Evolutionary conservation across 2,113 vertebrate species (phyloP), one percentile per base, ranked within the genome.

Genomic region (Epinephelus fuscoguttatus): DNA sequence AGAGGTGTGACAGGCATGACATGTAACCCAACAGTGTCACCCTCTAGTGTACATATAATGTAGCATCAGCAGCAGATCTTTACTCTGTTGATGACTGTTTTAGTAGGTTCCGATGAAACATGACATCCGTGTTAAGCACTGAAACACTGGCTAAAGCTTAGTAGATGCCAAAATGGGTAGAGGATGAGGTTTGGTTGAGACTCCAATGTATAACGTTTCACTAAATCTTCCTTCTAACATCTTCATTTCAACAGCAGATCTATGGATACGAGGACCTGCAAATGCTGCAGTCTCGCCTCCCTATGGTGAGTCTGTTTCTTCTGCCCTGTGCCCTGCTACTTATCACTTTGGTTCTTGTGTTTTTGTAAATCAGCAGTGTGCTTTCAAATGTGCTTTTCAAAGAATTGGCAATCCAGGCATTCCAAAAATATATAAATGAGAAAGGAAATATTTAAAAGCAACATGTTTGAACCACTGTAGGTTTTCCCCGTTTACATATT

Each of bases 201-300:
- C 19, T 61, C 2, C 0, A 21, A 17, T 8, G 5, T 37, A 1
- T 37, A 37, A 37, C 6, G 6, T 37, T 17, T 78, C 23, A 70
- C 19, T 11, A 2, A 1, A 30, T 56, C 1, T 63, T 55, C 1
- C 4, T 4, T 25, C 27, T 2, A 11, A 61, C 70, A 2, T 89
- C n/a, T 89, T 82, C 69, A 27, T 45, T 87, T 90, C 90, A 85
- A 91, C 94, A 95, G 93, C 97, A 98, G 96, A 98, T 99, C 88
- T 99, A 99, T 74, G 97, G 98, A 87, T 99, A 98, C 62, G 98
- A 99, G 33, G 98, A 99, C 78, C 96, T 99, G 77, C 98, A 99
- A 91, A 97, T 99, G 97, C 95, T 99, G 85, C 98, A 99, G 78
- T 99, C 98, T 42, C 96, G 98, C 70, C 94, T 99, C 70, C 98